Conservation (phyloP, 92 coral and sea anemone species). For the Porites cylindrica region DNA sequence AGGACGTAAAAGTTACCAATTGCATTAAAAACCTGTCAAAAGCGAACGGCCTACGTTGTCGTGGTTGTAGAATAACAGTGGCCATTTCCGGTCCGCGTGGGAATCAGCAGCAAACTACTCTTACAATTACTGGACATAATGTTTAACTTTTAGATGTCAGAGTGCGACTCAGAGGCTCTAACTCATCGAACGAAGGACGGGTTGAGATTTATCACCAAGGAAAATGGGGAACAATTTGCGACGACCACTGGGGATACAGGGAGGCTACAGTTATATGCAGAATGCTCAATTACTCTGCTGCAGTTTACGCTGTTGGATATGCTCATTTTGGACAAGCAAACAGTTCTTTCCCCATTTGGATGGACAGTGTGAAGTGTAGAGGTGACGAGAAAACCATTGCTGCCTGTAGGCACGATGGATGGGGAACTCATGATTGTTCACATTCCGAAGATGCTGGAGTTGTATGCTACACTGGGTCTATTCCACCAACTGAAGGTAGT, state of each 20-base stretch:
- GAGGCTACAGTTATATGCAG: slow-evolving; percentile 26
- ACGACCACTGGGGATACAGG: slow-evolving; percentile 29
- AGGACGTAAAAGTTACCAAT: too few relatives aligned
- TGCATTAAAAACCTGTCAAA: too few relatives aligned
- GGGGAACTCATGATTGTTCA: background rate
- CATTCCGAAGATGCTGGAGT: slow-evolving; percentile 24
- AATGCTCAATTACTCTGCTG: slow-evolving; percentile 36
- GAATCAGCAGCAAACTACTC: background rate
- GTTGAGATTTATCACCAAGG: slow-evolving; percentile 29
- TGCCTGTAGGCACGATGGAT: slow-evolving; percentile 30
- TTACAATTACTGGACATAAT: too few relatives aligned
- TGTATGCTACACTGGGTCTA: slow-evolving; percentile 15
- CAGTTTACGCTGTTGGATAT: background rate
- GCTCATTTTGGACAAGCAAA: slow-evolving; percentile 7
- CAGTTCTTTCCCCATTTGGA: background rate
- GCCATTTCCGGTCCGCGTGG: background rate
- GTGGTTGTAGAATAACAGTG: too few relatives aligned
- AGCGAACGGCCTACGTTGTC: too few relatives aligned
- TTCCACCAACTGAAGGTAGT: slow-evolving; percentile 29
- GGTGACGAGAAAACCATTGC: slow-evolving; percentile 30
- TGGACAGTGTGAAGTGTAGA: slow-evolving; percentile 22
- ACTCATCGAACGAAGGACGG: slow-evolving; percentile 17
- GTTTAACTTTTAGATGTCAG: slow-evolving; percentile 8
- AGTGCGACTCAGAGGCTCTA: slow-evolving; percentile 32
- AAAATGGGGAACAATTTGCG: slow-evolving; percentile 30